Evolutionary conservation across 2,888 invertebrate species (phyloP), one percentile per base, ranked within the genome.

Genomic region (Sesia bembeciformis): DNA sequence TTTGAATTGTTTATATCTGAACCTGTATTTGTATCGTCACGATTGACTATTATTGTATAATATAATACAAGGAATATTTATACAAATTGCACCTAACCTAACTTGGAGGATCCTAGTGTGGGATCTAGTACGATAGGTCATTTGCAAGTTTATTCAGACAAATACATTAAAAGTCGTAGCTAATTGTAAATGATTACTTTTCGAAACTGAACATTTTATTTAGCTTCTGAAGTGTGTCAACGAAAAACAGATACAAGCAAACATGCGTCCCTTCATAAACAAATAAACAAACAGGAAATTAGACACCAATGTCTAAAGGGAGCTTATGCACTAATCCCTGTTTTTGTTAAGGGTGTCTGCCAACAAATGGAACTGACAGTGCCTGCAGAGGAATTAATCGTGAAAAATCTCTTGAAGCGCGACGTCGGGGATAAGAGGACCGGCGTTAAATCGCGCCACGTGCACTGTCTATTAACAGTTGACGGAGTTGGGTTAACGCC

Each of bases 321-420:
- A 78, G 79, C 80, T 85, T 80, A 81, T 62, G 63, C 70, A 70
- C 72, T 88, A 87, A 88, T 85, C 86, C 86, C 65, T 83, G 82
- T 85, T 85, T 85, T 82, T 81, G 83, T 86, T 76, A 76, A 84
- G 86, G 85, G 84, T 76, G 82, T 69, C 75, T 78, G 81, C 73
- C 79, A 77, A 78, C 86, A 84, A 87, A 86, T 88, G 85, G 78
- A 72, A 84, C 73, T 84, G 88, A 87, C 86, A 85, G 81, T 73
- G 68, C 72, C 73, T 78, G 73, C 76, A 77, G 75, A 74, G 76
- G 80, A 84, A 87, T 87, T 86, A 85, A 86, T 86, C 83, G 83
- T 82, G 86, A 83, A 87, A 85, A 87, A 85, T 85, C 81, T 80
- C 73, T 78, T 74, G 66, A 66, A 76, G 68, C 70, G 64, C 76